A percentile compares a stretch with the other conserved stretches of the same genome.
Evolutionary conservation across 2,113 vertebrate species (phyloP).

Genomic region (Strix aluco): DNA sequence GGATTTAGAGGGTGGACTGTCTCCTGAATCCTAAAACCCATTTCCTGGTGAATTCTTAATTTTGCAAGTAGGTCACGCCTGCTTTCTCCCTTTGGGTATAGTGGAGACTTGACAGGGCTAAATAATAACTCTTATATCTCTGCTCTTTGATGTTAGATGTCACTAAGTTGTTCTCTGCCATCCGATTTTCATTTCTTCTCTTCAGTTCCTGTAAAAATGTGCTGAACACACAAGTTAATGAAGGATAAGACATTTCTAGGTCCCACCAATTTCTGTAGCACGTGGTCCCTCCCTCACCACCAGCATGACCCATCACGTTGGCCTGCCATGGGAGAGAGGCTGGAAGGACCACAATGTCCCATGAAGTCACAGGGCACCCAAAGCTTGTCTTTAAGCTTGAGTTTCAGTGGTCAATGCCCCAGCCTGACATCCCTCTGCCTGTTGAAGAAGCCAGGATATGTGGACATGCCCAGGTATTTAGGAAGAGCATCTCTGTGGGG

Average conservation of each 20-base stretch:
- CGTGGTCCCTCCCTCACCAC: accelerated
- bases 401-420: neutral
- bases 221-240: neutral
- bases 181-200: neutral
- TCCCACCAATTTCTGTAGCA: neutral
- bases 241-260: neutral
- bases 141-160: conserved; percentile 17
- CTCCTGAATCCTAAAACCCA: neutral
- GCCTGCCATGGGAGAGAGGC: neutral
- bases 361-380: accelerated
- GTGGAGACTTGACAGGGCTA: neutral
- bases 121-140: conserved; percentile 1
- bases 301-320: accelerated
- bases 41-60: neutral
- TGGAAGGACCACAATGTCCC: neutral
- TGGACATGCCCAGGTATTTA: neutral
- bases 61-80: conserved; percentile 9
- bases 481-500: neutral
- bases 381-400: neutral
- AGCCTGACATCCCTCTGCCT: neutral
- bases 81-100: neutral
- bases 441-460: accelerated
- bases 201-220: neutral
- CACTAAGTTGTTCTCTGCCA: neutral
- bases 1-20: neutral